Base-by-base conservation (phyloP, 2,113 vertebrate species). In the Etheostoma cragini region DNA sequence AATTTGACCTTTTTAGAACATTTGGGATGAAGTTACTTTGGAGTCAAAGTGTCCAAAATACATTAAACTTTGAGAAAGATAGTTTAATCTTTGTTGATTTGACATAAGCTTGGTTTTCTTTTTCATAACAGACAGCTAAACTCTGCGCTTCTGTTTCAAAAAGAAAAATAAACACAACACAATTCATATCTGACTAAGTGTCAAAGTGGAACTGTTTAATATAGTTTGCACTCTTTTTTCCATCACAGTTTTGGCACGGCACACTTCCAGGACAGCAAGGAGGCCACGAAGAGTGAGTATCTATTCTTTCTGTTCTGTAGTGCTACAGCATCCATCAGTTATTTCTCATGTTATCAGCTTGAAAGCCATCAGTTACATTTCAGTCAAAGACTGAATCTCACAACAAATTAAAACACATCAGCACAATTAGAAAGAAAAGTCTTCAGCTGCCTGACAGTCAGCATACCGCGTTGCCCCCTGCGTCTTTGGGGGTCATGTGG, bases 171-270 rank as follows among this genome's bases (percentile, higher is more conserved):
- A 17, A 54, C 47, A 45, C 53, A 67, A 17, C 46, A 21, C n/a
- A 24, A 5, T 8, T 53, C 7, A 19, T 11, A 22, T 60, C 2
- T 75, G 22, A 64, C 11, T 13, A 14, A 3, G 14, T 60, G n/a
- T 65, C 17, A 11, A 30, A 7, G 11, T 63, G 11, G 13, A 64
- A 11, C 38, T 50, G 1, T 42, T 38, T 84, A 19, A 78, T 5
- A 26, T n/a, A 35, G 2, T 52, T 57, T 77, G 0, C 5, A 5
- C 53, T 64, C 17, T 35, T 76, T 76, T 33, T 56, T 84, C 53
- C 85, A 92, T 74, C 88, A 49, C 89, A 98, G 97, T 98, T 98
- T 93, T 98, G 97, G 97, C 97, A 97, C 60, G 97, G 97, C 88
- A 80, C 96, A 64, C 94, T 97, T 88, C 93, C 96, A 66, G 95